A percentile compares a stretch with the other conserved stretches of the same genome.
Evolutionary conservation across 1,140 invertebrate species (phyloP).

Genomic region (Drosophila serrata): DNA sequence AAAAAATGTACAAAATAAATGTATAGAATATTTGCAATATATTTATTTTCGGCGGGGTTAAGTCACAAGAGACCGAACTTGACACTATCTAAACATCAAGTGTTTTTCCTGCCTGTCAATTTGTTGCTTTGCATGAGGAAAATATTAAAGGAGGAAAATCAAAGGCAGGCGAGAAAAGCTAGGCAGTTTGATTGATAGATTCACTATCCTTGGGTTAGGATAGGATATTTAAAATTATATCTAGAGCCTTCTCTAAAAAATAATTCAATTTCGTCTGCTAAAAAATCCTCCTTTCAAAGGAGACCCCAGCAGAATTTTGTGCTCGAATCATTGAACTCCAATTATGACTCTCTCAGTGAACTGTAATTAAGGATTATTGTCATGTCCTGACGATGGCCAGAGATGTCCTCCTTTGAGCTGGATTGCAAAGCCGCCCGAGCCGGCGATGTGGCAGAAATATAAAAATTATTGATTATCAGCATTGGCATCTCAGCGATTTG

Average conservation of each 20-base stretch:
- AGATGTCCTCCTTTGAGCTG: conserved; percentile 39
- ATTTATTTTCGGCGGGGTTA: conserved; percentile 24
- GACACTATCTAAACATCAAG: conserved; percentile 37
- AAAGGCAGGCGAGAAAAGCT: conserved; percentile 6
- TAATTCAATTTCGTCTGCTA: not conserved
- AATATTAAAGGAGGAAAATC: conserved; percentile 34
- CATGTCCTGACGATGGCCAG: conserved; percentile 25
- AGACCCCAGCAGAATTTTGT: not conserved
- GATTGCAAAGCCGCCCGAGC: conserved; percentile 29
- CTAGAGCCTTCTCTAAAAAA: not conserved
- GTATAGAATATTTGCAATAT: conserved; percentile 33
- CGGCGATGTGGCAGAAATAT: conserved; percentile 72
- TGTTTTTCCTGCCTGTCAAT: conserved; percentile 53
- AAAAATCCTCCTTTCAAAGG: not conserved
- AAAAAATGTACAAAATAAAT: conserved; percentile 52
- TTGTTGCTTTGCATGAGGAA: conserved; percentile 56
- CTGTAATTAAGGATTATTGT: conserved; percentile 68
- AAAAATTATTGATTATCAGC: conserved; percentile 84
- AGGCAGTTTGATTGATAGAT: conserved; percentile 8
- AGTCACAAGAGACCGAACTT: conserved; percentile 52
- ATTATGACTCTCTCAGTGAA: conserved; percentile 24
- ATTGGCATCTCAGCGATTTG: conserved; percentile 78
- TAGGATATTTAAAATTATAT: not conserved
- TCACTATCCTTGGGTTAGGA: not conserved
- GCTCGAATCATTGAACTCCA: conserved; percentile 30